phyloP scores from a whole-genome alignment of 37 sponge, comb jelly and placozoan genomes.

The Spongilla lacustris region DNA sequence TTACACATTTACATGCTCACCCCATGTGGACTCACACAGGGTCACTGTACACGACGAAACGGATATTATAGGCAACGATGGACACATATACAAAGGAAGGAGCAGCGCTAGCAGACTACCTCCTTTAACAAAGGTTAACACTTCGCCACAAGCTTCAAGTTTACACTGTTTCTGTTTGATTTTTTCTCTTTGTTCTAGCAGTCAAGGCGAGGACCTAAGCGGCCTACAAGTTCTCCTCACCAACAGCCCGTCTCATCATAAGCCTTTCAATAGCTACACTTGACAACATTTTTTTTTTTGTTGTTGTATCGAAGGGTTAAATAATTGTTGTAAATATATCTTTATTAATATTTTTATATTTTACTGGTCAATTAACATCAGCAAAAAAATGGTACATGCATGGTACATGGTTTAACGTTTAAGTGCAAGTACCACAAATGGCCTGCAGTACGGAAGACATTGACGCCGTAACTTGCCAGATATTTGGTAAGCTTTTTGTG shows the following conservation, averaged over 20 bases:
- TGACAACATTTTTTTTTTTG: background rate
- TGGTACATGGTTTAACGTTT: no score
- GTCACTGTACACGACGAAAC: slow-evolving; percentile 69
- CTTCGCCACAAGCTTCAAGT: background rate
- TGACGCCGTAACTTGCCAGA: background rate
- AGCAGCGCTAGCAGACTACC: slow-evolving; percentile 14
- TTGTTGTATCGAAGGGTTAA: background rate
- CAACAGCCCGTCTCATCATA: slow-evolving; percentile 4
- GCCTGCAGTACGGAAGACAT: background rate
- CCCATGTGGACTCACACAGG: background rate
- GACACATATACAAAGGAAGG: slow-evolving; percentile 94
- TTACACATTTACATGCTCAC: background rate
- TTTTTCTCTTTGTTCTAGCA: background rate
- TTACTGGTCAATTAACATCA: no score
- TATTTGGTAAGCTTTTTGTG: background rate
- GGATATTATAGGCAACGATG: slow-evolving; percentile 91
- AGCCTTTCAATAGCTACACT: background rate
- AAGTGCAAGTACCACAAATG: background rate
- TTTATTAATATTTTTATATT: no score
- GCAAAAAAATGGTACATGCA: no score
- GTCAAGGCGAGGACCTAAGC: background rate
- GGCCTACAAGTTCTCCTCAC: slow-evolving; percentile 9
- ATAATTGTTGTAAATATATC: background rate
- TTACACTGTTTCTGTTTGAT: no score
- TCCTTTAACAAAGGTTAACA: slow-evolving; percentile 17